These are phyloP conservation scores for Danio kyathit DNA, from an alignment of 2,797 vertebrate species.

Conservation along the genomic window DNA sequence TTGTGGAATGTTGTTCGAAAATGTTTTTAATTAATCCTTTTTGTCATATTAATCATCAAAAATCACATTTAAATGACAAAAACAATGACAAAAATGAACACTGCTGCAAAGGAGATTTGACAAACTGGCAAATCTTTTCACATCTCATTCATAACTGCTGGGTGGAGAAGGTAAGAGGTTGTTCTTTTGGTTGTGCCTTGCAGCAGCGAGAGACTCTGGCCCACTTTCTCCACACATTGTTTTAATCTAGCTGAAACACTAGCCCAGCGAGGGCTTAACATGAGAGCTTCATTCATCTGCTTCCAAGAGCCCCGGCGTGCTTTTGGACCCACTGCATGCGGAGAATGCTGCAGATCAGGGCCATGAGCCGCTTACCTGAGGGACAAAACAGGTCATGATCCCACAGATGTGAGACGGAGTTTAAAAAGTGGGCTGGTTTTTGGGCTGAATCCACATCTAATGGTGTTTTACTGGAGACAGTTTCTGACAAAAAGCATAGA, in stretches of 20 bases:
- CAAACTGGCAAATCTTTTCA: constrained; percentile 30
- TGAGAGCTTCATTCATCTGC: constrained; percentile 64
- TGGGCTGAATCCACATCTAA: background rate
- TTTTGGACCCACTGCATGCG: constrained; percentile 11
- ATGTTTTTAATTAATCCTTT: too few species aligned
- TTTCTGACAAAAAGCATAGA: background rate
- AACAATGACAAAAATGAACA: too few species aligned
- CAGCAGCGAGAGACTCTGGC: constrained; percentile 55
- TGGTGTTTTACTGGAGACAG: background rate
- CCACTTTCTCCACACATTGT: constrained; percentile 58
- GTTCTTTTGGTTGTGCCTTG: background rate
- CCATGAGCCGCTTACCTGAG: constrained; percentile 14
- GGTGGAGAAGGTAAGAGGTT: constrained; percentile 32
- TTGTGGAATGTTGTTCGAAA: too few species aligned
- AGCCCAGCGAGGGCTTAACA: constrained; percentile 46
- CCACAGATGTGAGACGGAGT: background rate
- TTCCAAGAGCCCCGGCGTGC: constrained; percentile 57
- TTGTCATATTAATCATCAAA: too few species aligned
- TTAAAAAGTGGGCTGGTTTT: background rate
- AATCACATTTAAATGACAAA: too few species aligned
- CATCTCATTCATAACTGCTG: constrained; percentile 26
- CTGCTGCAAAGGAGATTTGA: background rate
- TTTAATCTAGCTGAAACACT: constrained; percentile 60
- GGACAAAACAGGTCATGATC: background rate
- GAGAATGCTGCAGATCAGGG: background rate